Conservation (phyloP, 2,888 invertebrate species). For the Unio pictorum region DNA sequence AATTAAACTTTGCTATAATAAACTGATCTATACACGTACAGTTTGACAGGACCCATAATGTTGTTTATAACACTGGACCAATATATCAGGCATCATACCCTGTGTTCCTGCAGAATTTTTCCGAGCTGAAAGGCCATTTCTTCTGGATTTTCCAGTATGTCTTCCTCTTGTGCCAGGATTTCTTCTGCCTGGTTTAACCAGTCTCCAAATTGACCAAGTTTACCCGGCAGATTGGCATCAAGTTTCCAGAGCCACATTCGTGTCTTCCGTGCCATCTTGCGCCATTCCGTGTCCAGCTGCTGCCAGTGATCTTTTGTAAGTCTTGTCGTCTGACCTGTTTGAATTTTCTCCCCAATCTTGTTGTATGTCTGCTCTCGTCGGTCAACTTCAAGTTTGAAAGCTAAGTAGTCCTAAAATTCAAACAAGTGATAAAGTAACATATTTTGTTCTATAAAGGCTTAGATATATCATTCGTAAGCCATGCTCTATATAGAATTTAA, state of each 20-base stretch:
- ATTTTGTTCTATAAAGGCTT: no score
- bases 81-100: slow-evolving; percentile 68
- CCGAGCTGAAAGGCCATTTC: slow-evolving; percentile 74
- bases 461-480: no score
- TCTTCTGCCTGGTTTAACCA: slow-evolving; percentile 87
- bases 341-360: slow-evolving; percentile 84
- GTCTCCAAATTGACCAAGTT: slow-evolving; percentile 87
- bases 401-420: slow-evolving; percentile 79
- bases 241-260: slow-evolving; percentile 87
- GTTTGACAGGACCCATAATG: no score
- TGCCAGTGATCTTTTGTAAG: slow-evolving; percentile 90
- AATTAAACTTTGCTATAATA: no score
- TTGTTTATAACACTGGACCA: background rate
- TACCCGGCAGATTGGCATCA: slow-evolving; percentile 88
- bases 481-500: no score
- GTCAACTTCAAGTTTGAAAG: slow-evolving; percentile 84
- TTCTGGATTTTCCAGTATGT: slow-evolving; percentile 79
- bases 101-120: slow-evolving; percentile 79
- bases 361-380: slow-evolving; percentile 82
- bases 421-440: no score
- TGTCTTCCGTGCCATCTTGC: slow-evolving; percentile 78
- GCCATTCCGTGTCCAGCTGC: slow-evolving; percentile 86
- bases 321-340: slow-evolving; percentile 85
- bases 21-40: no score
- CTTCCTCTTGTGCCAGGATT: slow-evolving; percentile 54